Conservation (phyloP, 1,140 invertebrate genomes). For the Drosophila sp. region DNA sequence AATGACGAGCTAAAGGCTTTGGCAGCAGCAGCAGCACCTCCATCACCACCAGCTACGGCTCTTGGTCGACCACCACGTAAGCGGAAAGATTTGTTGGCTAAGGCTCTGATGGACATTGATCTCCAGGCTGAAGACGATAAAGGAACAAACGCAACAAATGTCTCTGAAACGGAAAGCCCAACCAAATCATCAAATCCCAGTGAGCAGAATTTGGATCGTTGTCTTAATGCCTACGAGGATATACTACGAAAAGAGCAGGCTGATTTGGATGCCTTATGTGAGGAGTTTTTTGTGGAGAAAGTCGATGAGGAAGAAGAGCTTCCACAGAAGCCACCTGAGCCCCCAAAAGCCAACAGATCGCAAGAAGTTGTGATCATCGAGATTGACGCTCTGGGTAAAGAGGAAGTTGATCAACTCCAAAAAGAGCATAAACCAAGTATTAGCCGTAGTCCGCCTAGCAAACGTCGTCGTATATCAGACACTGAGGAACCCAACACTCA, state of each 20-base stretch:
- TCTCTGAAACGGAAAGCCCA: not conserved
- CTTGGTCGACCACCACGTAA: conserved; percentile 5
- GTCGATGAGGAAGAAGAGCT: conserved; percentile 8
- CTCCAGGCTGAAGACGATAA: conserved; percentile 46
- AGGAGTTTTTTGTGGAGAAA: conserved; percentile 47
- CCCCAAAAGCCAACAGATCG: conserved; percentile 2
- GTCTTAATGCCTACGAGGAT: conserved; percentile 61
- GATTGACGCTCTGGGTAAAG: conserved; percentile 66
- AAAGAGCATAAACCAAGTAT: conserved; percentile 48
- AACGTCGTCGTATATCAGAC: conserved; percentile 43
- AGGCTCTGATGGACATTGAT: conserved; percentile 74
- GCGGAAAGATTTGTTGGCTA: conserved; percentile 61
- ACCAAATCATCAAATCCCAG: conserved; percentile 46
- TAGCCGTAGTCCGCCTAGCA: conserved; percentile 4
- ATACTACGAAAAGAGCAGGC: conserved; percentile 58
- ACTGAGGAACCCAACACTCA: conserved; percentile 34
- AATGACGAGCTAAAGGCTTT: conserved; percentile 29
- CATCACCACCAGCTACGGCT: not conserved
- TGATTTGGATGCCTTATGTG: conserved; percentile 57
- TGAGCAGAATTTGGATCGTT: conserved; percentile 56
- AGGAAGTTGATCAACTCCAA: conserved; percentile 57
- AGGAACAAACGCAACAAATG: not conserved
- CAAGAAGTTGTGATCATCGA: conserved; percentile 70
- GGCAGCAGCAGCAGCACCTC: conserved; percentile 3
- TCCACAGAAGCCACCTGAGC: not conserved